Conservation (phyloP, 2,797 vertebrate genomes). For the Oreonectes daqikongensis region DNA sequence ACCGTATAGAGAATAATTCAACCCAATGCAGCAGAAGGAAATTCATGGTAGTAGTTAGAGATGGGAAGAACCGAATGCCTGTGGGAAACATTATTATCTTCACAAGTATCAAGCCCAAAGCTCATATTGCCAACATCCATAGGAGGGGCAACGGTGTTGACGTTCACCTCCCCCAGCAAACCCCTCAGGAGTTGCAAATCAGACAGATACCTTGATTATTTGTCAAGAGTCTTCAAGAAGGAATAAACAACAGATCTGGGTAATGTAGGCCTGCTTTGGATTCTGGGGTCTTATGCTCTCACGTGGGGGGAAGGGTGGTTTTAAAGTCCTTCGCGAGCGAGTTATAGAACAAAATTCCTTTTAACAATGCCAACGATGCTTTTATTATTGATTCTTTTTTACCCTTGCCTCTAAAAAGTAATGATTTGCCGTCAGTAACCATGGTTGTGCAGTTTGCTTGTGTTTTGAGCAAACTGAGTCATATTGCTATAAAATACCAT, state of each 20-base stretch:
- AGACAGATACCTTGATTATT: slow-evolving; percentile 60
- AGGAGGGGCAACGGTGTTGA: slow-evolving; percentile 38
- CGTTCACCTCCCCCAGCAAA: slow-evolving; percentile 6
- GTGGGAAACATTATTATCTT: slow-evolving; percentile 46
- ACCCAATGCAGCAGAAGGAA: background rate
- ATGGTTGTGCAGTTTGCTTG: no score
- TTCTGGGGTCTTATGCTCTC: slow-evolving; percentile 37
- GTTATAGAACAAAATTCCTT: background rate
- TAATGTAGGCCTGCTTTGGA: slow-evolving; percentile 49
- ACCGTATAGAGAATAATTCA: no score
- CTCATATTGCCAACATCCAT: slow-evolving; percentile 53
- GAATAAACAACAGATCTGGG: slow-evolving; percentile 55
- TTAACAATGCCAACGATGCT: background rate
- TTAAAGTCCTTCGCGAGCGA: background rate
- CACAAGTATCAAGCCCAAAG: slow-evolving; percentile 54
- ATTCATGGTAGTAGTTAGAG: background rate
- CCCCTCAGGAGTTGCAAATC: slow-evolving; percentile 46
- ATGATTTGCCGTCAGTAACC: no score
- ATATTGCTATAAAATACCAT: no score
- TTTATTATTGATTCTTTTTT: background rate
- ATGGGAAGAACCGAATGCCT: slow-evolving; percentile 19
- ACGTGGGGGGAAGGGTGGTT: background rate
- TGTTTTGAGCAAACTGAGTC: no score
- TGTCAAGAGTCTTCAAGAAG: slow-evolving; percentile 55
- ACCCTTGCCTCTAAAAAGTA: no score